Percentiles rank a stretch among this genome's conserved stretches.
Evolutionary conservation across 2,888 invertebrate species (phyloP).

Genomic region (Thymelicus acteon): DNA sequence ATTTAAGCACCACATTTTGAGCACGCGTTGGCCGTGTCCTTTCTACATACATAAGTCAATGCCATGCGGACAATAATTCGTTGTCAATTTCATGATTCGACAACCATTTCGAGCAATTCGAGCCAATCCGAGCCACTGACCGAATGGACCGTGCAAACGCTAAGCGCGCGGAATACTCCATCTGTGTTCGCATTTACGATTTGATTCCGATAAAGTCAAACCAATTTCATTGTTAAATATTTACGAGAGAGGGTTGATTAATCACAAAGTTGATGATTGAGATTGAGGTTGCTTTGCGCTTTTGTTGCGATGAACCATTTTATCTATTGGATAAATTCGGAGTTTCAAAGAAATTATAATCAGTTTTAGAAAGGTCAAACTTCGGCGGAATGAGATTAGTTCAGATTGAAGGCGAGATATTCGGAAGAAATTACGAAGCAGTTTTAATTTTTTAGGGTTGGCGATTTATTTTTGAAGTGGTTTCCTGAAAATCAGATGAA

Average conservation of each 20-base stretch:
- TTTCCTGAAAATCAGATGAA: too few species aligned
- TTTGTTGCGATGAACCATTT: conserved; percentile 3
- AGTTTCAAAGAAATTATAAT: conserved; percentile 2
- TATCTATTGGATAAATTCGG: not conserved
- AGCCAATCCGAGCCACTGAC: not conserved
- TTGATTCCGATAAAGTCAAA: not conserved
- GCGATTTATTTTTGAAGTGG: too few species aligned
- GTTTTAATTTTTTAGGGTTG: not conserved
- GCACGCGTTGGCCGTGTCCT: too few species aligned
- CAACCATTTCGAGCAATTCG: not conserved
- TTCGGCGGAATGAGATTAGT: not conserved
- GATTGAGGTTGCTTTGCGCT: not conserved
- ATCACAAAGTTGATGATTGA: not conserved
- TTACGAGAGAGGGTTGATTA: not conserved
- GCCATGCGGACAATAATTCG: not conserved
- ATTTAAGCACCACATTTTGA: too few species aligned
- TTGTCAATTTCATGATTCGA: too few species aligned
- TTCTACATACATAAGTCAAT: too few species aligned
- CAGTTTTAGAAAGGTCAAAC: not conserved
- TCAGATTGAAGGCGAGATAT: not conserved
- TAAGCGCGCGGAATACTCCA: not conserved
- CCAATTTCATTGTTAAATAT: not conserved
- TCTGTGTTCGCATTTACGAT: not conserved
- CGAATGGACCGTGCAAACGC: not conserved
- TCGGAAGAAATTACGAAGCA: not conserved